Evolutionary conservation across 2,113 vertebrate genomes (phyloP).

Genomic region (Anthoscopus minutus): DNA sequence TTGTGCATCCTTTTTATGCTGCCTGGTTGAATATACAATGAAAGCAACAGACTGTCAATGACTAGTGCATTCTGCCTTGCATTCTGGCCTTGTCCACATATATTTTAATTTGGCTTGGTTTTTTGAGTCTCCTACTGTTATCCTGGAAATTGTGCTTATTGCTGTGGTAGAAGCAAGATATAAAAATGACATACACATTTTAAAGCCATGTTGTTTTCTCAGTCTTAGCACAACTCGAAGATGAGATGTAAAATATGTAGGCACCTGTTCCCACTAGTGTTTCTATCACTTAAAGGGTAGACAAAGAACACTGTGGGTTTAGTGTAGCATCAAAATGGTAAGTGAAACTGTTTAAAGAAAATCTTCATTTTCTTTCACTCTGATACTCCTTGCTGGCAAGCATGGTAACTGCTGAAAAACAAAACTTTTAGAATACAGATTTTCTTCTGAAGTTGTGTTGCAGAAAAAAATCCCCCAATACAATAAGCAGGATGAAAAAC

Average conservation of each 20-base stretch:
- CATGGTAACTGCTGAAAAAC: background rate
- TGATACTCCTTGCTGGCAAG: background rate
- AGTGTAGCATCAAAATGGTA: background rate
- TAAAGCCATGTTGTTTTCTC: background rate
- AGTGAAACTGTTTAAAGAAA: background rate
- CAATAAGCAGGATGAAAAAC: background rate
- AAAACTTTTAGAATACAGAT: background rate
- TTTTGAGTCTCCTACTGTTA: background rate
- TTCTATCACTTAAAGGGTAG: background rate
- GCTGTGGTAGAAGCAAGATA: background rate
- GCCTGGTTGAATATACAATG: background rate
- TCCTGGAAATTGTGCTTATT: background rate
- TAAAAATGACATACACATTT: background rate
- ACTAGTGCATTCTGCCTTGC: background rate
- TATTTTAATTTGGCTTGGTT: background rate
- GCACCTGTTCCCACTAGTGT: background rate
- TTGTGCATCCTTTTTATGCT: background rate
- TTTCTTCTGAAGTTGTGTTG: background rate
- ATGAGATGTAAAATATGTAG: background rate
- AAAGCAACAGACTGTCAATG: background rate
- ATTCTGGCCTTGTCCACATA: background rate
- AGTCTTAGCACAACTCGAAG: background rate
- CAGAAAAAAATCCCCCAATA: background rate
- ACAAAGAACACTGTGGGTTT: background rate
- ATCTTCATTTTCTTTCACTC: background rate